These are phyloP conservation scores for Ornithoptera alexandrae DNA, from an alignment of 2,888 invertebrate species.

Conservation along the genomic window DNA sequence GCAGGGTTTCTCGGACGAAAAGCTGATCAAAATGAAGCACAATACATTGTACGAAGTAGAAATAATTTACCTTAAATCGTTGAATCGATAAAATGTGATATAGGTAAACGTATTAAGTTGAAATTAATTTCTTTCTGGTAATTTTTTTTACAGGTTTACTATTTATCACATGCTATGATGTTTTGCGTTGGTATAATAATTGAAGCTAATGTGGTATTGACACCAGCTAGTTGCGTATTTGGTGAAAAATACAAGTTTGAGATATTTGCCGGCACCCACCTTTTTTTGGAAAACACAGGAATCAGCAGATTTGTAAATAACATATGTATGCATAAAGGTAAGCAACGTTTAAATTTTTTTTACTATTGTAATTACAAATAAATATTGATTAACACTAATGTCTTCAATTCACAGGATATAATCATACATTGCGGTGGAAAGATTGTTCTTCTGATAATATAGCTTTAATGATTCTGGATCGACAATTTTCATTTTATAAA, in stretches of 20 bases:
- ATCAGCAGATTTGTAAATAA: constrained; percentile 50
- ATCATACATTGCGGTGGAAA: constrained; percentile 50
- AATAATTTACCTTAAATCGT: background rate
- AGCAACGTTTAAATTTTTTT: constrained; percentile 5
- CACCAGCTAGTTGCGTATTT: constrained; percentile 62
- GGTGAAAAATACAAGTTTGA: constrained; percentile 62
- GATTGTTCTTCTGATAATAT: constrained; percentile 57
- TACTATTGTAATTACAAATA: no score
- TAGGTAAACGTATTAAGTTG: background rate
- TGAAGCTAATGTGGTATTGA: constrained; percentile 66
- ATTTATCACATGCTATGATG: constrained; percentile 65
- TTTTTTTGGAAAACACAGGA: constrained; percentile 54
- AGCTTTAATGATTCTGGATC: constrained; percentile 54
- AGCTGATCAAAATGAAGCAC: constrained; percentile 53
- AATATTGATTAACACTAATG: no score
- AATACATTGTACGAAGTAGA: constrained; percentile 54
- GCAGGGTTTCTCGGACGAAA: constrained; percentile 54
- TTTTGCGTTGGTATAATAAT: constrained; percentile 65
- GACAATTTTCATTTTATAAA: constrained; percentile 54
- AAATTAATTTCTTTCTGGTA: background rate
- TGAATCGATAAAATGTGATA: background rate
- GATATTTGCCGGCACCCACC: constrained; percentile 59
- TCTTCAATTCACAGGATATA: constrained; percentile 49
- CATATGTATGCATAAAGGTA: constrained; percentile 62
- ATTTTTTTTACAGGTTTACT: constrained; percentile 52